phyloP scores from a whole-genome alignment of 1,140 invertebrate genomes.

The Ostrea denselamellosa region DNA sequence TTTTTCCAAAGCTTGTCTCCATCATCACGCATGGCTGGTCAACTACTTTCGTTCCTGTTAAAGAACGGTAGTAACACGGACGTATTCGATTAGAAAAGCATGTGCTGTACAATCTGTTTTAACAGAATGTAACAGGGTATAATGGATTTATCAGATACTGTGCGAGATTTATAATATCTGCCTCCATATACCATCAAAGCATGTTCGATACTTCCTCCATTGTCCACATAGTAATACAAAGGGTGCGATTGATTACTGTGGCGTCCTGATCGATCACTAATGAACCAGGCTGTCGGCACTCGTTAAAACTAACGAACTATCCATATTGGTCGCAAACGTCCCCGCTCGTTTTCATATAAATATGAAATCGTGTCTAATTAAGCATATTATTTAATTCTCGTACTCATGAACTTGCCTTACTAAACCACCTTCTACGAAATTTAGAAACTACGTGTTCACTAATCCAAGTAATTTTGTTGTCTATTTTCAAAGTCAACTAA shows the following conservation, averaged over 20 bases:
- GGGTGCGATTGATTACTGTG: slow-evolving; percentile 8
- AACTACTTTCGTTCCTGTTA: too few relatives aligned
- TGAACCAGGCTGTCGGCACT: background rate
- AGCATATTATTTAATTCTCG: background rate
- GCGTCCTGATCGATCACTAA: background rate
- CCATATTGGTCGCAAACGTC: background rate
- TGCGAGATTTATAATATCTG: background rate
- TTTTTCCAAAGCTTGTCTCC: too few relatives aligned
- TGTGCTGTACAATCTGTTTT: background rate
- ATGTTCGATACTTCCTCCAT: slow-evolving; percentile 17
- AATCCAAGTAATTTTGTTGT: too few relatives aligned
- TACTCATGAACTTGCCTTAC: too few relatives aligned
- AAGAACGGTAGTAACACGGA: too few relatives aligned
- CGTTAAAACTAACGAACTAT: slow-evolving; percentile 3
- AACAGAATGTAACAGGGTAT: background rate
- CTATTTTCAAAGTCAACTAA: too few relatives aligned
- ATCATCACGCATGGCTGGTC: too few relatives aligned
- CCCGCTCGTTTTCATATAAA: background rate
- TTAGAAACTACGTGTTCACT: too few relatives aligned
- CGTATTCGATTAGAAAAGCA: background rate
- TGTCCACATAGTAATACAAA: background rate
- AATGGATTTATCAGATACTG: slow-evolving; percentile 22
- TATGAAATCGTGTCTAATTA: background rate
- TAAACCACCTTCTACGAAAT: too few relatives aligned
- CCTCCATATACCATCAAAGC: background rate